Percentiles rank a stretch among this genome's conserved stretches.
Conservation (phyloP, 2,113 vertebrate genomes). For the Paradisaea rubra region DNA sequence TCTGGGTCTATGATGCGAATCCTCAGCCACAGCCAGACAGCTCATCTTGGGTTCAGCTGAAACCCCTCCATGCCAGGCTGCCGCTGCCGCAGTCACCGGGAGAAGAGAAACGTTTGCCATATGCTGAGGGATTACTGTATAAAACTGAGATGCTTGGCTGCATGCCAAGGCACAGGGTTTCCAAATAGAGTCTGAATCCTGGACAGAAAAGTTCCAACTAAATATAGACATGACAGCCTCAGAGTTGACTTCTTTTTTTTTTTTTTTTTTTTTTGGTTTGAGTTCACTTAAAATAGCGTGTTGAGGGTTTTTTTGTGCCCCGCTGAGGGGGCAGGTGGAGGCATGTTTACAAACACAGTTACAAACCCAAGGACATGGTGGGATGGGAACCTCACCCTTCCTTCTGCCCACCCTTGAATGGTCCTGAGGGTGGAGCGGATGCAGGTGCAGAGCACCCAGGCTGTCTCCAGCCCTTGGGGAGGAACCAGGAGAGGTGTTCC, state of each 20-base stretch:
- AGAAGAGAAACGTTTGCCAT: slow-evolving; percentile 62
- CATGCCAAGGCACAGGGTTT: slow-evolving; percentile 63
- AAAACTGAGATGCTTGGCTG: slow-evolving; percentile 68
- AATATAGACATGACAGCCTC: slow-evolving; percentile 73
- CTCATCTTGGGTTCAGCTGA: neutral
- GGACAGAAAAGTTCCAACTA: slow-evolving; percentile 70
- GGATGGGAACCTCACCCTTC: neutral
- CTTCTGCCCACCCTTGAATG: neutral
- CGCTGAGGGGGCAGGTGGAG: neutral
- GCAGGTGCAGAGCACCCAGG: fast-evolving
- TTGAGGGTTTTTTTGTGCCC: neutral
- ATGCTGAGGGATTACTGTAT: slow-evolving; percentile 66
- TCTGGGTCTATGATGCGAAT: neutral
- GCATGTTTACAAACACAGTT: neutral
- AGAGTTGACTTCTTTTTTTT: neutral
- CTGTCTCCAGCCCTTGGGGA: neutral
- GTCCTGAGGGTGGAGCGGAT: neutral
- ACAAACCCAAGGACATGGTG: neutral
- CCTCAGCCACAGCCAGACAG: neutral
- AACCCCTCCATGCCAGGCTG: neutral
- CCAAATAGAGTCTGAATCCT: slow-evolving; percentile 76
- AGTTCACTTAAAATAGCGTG: slow-evolving; percentile 61
- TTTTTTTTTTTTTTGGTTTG: neutral
- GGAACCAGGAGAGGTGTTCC: neutral
- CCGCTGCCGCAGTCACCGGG: neutral